Conservation (phyloP, 2,888 invertebrate species). For the Lasioglossum pauxillum region DNA sequence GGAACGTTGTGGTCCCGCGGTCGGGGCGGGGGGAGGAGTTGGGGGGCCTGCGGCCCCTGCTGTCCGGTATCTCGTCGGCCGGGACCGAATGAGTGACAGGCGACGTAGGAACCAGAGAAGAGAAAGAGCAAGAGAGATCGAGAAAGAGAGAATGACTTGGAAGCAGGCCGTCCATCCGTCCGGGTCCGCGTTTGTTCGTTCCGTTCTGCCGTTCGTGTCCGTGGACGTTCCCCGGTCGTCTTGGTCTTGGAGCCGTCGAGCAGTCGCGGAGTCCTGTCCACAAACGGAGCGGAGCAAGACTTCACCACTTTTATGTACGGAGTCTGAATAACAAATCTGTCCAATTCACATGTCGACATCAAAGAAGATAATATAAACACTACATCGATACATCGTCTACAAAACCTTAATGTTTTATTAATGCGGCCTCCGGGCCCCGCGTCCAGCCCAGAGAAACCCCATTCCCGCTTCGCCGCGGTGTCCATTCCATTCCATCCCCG, state of each 20-base stretch:
- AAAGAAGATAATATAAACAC: slow-evolving; percentile 85
- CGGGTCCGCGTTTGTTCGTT: slow-evolving; percentile 57
- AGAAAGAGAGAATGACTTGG: slow-evolving; percentile 52
- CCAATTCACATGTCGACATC: slow-evolving; percentile 85
- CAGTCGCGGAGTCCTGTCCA: slow-evolving; percentile 75
- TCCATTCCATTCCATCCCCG: slow-evolving; percentile 69
- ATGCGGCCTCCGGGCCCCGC: slow-evolving; percentile 77
- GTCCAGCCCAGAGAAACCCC: neutral
- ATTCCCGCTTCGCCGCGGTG: slow-evolving; percentile 55
- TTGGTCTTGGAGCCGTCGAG: slow-evolving; percentile 52
- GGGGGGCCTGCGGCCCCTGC: slow-evolving; percentile 21
- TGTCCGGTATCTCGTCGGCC: slow-evolving; percentile 47
- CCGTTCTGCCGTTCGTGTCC: slow-evolving; percentile 61
- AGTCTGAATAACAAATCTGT: slow-evolving; percentile 85
- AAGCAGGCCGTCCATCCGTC: slow-evolving; percentile 73
- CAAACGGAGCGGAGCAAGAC: slow-evolving; percentile 84
- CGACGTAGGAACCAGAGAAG: slow-evolving; percentile 66
- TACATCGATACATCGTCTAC: slow-evolving; percentile 85
- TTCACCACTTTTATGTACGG: slow-evolving; percentile 84
- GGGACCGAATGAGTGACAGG: slow-evolving; percentile 73
- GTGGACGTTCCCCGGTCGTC: slow-evolving; percentile 57
- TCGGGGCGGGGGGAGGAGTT: neutral
- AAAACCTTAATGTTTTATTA: slow-evolving; percentile 85
- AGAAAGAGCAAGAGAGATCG: slow-evolving; percentile 3
- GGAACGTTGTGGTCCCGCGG: neutral